These are phyloP conservation scores for Ferrisia virgata DNA, from an alignment of 2,888 invertebrate genomes.

Conservation along the genomic window DNA sequence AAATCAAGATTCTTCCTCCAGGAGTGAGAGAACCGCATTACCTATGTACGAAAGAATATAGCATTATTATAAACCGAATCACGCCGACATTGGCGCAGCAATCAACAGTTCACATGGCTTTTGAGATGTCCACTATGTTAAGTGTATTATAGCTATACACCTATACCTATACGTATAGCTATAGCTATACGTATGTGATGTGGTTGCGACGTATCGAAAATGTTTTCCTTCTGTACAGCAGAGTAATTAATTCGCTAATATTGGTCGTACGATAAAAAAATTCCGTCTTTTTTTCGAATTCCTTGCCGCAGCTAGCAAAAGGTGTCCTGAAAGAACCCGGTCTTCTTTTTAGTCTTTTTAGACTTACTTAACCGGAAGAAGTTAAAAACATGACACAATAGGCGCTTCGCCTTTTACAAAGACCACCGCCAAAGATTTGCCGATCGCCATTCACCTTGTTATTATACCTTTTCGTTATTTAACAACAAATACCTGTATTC, in stretches of 20 bases:
- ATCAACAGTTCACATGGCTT: conserved; percentile 40
- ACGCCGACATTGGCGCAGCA: conserved; percentile 14
- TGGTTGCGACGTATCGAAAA: background rate
- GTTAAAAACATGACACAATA: conserved; percentile 41
- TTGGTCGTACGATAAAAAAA: background rate
- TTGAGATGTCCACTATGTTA: background rate
- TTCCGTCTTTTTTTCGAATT: background rate
- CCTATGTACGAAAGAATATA: conserved; percentile 35
- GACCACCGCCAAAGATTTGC: conserved; percentile 46
- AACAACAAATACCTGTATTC: conserved; percentile 46
- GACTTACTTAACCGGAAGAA: conserved; percentile 40
- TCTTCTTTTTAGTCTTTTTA: conserved; percentile 34
- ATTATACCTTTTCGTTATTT: conserved; percentile 46
- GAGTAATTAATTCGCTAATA: conserved; percentile 18
- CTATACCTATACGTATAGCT: too few relatives aligned
- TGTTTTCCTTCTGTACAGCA: background rate
- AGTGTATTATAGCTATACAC: background rate
- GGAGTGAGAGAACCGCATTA: conserved; percentile 8
- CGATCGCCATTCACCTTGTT: conserved; percentile 41
- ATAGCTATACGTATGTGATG: too few relatives aligned
- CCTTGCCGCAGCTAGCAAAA: background rate
- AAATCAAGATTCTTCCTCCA: conserved; percentile 41
- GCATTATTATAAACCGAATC: conserved; percentile 41
- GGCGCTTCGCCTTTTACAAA: conserved; percentile 35
- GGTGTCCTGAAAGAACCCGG: background rate